Conservation (phyloP, 2,797 vertebrate species). For the Neosilurus hyrtlii region DNA sequence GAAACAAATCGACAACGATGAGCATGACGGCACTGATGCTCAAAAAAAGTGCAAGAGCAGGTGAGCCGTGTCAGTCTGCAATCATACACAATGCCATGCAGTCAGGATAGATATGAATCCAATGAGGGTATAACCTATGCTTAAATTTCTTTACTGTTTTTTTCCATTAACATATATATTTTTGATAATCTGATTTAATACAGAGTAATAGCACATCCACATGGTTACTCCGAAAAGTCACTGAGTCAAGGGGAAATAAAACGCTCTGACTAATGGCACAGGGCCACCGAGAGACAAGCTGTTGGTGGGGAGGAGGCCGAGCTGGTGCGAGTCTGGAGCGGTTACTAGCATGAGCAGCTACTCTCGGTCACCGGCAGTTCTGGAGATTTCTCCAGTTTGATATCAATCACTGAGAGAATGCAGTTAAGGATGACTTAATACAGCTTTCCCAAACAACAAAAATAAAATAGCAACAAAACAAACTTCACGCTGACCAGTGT, state of each 20-base stretch:
- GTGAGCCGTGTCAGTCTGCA: constrained; percentile 80
- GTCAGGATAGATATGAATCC: constrained; percentile 73
- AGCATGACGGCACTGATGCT: constrained; percentile 78
- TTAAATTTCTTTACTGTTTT: constrained; percentile 61
- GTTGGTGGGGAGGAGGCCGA: constrained; percentile 66
- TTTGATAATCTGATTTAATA: constrained; percentile 69
- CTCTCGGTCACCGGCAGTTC: constrained; percentile 90
- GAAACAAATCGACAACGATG: constrained; percentile 72
- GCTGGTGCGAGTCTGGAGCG: constrained; percentile 57
- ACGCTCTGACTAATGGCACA: constrained; percentile 73
- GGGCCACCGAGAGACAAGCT: constrained; percentile 79
- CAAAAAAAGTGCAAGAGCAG: constrained; percentile 79
- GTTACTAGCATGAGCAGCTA: constrained; percentile 87
- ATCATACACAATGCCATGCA: constrained; percentile 89
- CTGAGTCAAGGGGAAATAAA: constrained; percentile 73
- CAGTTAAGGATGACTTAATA: constrained; percentile 71
- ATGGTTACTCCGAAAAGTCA: constrained; percentile 80
- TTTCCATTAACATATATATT: constrained; percentile 54
- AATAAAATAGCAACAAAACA: background rate
- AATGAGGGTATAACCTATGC: constrained; percentile 67
- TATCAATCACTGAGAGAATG: constrained; percentile 81
- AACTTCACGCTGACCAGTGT: background rate
- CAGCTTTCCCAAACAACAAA: background rate
- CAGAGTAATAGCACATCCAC: constrained; percentile 82
- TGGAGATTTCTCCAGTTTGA: constrained; percentile 87